phyloP scores from a whole-genome alignment of 2,797 vertebrate genomes.

The Pogonophryne albipinna region DNA sequence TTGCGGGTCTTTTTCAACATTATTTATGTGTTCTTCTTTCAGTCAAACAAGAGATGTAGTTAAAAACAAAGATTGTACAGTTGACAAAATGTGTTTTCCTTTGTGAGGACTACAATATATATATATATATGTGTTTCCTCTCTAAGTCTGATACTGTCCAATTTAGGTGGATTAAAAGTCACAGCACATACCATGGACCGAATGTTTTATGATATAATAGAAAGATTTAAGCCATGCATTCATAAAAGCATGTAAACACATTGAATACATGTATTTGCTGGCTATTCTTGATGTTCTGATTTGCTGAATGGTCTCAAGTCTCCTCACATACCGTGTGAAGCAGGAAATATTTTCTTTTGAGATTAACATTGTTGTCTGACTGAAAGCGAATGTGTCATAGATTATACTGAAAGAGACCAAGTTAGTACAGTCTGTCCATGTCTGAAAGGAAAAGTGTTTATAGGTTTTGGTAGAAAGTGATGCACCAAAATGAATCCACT shows the following conservation, averaged over 20 bases:
- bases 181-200: not conserved
- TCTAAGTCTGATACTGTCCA: not conserved
- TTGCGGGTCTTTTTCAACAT: not conserved
- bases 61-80: not conserved
- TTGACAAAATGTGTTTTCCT: not conserved
- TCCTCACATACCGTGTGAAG: no score
- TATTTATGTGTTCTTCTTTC: conserved; percentile 11
- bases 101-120: not conserved
- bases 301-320: no score
- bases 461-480: not conserved
- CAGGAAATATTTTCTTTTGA: no score
- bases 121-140: not conserved
- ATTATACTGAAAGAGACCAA: no score
- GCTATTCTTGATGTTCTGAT: no score
- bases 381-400: no score
- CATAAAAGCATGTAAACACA: no score
- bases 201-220: no score
- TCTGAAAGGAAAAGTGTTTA: not conserved
- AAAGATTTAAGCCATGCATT: no score
- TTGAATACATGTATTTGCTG: no score
- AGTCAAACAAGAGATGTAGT: not conserved
- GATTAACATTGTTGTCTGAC: no score
- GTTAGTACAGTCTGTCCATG: no score
- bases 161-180: not conserved
- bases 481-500: not conserved